These are phyloP conservation scores for Notothenia rossii DNA, from an alignment of 2,113 vertebrate genomes.

Conservation along the genomic window DNA sequence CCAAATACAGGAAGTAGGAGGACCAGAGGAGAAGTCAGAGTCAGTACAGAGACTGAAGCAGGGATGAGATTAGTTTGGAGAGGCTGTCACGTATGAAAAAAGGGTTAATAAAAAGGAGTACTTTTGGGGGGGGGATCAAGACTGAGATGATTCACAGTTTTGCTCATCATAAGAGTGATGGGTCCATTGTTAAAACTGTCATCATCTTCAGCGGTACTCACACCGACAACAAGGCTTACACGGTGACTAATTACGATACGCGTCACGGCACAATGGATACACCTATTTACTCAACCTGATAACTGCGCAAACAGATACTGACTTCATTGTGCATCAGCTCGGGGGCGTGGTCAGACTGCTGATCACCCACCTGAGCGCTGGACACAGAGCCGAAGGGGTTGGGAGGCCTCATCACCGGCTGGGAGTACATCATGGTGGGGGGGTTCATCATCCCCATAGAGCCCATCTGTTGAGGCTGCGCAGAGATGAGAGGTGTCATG, in stretches of 20 bases:
- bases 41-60: conserved; percentile 74
- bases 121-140: conserved; percentile 43
- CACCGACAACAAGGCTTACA: conserved; percentile 50
- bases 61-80: conserved; percentile 77
- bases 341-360: conserved; percentile 16
- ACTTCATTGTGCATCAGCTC: conserved; percentile 35
- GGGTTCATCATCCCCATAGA: conserved; percentile 96
- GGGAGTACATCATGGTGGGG: conserved; percentile 96
- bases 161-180: conserved; percentile 62
- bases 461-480: conserved; percentile 93
- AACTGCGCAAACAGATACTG: conserved; percentile 44
- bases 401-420: conserved; percentile 96
- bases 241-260: conserved; percentile 54
- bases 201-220: conserved; percentile 61
- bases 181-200: conserved; percentile 65
- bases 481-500: conserved; percentile 5
- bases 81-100: conserved; percentile 62
- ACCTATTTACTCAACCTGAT: conserved; percentile 51
- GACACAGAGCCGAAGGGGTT: conserved; percentile 97
- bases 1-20: conserved; percentile 90
- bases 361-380: conserved; percentile 92
- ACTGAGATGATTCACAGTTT: conserved; percentile 71
- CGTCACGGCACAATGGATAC: conserved; percentile 58
- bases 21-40: conserved; percentile 86
- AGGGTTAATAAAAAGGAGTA: conserved; percentile 57